Evolutionary conservation across 2,888 invertebrate genomes (phyloP).

Genomic region (Clunio marinus): DNA sequence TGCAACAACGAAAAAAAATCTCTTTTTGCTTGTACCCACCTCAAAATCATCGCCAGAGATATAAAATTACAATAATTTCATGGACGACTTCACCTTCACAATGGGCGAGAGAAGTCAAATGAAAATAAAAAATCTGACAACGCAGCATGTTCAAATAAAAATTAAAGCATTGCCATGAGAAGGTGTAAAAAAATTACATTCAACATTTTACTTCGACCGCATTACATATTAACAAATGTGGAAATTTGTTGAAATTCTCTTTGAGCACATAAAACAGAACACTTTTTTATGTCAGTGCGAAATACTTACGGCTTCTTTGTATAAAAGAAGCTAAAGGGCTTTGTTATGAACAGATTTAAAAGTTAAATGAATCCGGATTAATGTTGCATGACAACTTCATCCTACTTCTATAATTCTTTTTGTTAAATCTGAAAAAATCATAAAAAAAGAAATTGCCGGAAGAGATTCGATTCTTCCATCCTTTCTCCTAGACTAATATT

Average conservation of each 20-base stretch:
- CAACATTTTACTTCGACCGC: background rate
- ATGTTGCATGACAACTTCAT: too few species aligned
- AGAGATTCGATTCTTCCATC: background rate
- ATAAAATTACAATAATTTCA: constrained; percentile 37
- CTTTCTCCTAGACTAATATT: background rate
- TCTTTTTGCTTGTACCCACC: background rate
- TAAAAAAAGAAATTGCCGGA: too few species aligned
- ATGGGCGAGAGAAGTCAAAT: background rate
- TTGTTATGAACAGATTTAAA: too few species aligned
- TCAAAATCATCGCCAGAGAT: constrained; percentile 8
- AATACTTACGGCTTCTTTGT: too few species aligned
- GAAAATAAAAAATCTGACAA: constrained; percentile 11
- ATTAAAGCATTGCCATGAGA: background rate
- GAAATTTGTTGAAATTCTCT: background rate
- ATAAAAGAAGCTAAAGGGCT: too few species aligned
- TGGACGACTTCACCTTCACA: constrained; percentile 39
- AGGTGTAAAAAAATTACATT: constrained; percentile 1
- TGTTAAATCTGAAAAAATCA: too few species aligned
- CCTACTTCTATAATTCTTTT: too few species aligned
- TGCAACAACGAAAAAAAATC: constrained; percentile 2
- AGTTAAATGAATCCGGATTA: too few species aligned
- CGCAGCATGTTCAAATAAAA: background rate
- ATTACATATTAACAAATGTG: background rate
- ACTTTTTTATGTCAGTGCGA: too few species aligned
- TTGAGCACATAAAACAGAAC: too few species aligned